phyloP scores from a whole-genome alignment of 2,113 vertebrate species.

The Marmota flaviventris region DNA sequence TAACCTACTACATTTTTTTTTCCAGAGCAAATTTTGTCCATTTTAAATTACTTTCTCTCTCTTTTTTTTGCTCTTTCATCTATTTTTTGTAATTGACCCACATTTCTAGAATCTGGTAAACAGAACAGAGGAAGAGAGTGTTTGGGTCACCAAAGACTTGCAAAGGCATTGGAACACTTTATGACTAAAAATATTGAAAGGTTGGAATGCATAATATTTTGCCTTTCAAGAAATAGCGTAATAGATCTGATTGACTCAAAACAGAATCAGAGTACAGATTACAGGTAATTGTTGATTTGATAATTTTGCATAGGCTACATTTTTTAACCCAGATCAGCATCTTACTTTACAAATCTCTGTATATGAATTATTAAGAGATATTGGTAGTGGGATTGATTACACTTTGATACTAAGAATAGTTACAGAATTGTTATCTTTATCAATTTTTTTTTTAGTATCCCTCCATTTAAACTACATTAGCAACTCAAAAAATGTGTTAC shows the following conservation, averaged over 20 bases:
- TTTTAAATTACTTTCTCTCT: slow-evolving; percentile 58
- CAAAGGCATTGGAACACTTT: background rate
- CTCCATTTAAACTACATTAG: slow-evolving; percentile 27
- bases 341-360: slow-evolving; percentile 59
- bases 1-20: background rate
- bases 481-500: background rate
- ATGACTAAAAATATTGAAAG: slow-evolving; percentile 50
- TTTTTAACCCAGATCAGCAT: slow-evolving; percentile 53
- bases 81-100: slow-evolving; percentile 10
- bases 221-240: slow-evolving; percentile 53
- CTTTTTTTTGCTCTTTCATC: background rate
- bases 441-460: background rate
- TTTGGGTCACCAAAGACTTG: slow-evolving; percentile 43
- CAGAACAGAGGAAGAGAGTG: background rate
- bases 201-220: slow-evolving; percentile 3
- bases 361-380: slow-evolving; percentile 33
- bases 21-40: slow-evolving; percentile 48
- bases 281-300: slow-evolving; percentile 18
- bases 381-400: background rate
- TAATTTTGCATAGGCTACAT: slow-evolving; percentile 18
- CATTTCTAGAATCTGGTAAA: slow-evolving; percentile 21
- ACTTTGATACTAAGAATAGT: slow-evolving; percentile 25
- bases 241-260: slow-evolving; percentile 60
- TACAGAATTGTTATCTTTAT: slow-evolving; percentile 31
- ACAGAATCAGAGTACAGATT: slow-evolving; percentile 8